These are phyloP conservation scores for Plagodis dolabraria DNA, from an alignment of 2,888 invertebrate species.

Conservation along the genomic window DNA sequence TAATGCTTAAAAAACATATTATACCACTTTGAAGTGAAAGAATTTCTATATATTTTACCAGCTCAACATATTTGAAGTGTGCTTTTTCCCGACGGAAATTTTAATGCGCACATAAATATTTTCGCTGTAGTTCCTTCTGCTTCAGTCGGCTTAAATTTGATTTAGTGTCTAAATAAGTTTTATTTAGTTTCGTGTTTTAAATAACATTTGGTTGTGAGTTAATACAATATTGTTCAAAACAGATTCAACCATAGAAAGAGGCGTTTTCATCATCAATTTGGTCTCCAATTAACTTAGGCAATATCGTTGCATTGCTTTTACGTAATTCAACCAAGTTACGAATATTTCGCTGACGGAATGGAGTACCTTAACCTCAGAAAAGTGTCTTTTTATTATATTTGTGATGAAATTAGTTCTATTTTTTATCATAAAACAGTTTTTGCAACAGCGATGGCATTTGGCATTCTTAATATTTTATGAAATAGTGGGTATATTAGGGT, in stretches of 20 bases:
- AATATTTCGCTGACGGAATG: conserved; percentile 5
- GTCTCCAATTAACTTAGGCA: neutral
- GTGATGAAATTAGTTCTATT: too few relatives aligned
- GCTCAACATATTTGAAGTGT: too few relatives aligned
- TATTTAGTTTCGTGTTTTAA: neutral
- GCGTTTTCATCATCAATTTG: neutral
- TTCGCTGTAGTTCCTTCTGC: too few relatives aligned
- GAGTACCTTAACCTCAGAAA: neutral
- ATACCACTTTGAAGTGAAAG: too few relatives aligned
- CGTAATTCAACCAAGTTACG: conserved; percentile 12
- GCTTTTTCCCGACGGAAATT: too few relatives aligned
- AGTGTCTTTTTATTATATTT: neutral
- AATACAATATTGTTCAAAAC: neutral
- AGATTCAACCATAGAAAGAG: neutral
- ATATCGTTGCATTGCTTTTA: neutral
- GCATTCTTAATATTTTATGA: too few relatives aligned
- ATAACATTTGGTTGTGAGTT: neutral
- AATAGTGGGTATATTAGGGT: too few relatives aligned
- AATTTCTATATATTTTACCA: too few relatives aligned
- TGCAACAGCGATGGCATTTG: too few relatives aligned
- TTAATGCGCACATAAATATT: too few relatives aligned
- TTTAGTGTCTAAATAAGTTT: neutral
- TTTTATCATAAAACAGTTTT: too few relatives aligned
- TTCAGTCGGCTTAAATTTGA: neutral
- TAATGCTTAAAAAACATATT: too few relatives aligned